A percentile compares a stretch with the other conserved stretches of the same genome.
Conservation (phyloP, 2,113 vertebrate genomes). For the Dicentrarchus labrax region DNA sequence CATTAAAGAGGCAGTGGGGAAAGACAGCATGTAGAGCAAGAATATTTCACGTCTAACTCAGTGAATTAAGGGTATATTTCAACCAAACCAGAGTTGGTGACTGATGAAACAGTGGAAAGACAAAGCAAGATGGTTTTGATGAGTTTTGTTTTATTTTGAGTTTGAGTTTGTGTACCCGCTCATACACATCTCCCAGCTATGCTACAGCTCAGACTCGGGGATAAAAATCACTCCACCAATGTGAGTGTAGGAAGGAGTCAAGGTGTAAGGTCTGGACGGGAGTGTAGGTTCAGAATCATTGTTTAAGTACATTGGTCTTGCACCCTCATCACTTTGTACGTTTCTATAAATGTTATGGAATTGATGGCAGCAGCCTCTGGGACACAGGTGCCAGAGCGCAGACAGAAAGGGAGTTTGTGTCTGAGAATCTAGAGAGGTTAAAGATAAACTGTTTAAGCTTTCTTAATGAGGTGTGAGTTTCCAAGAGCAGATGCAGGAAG, state of each 20-base stretch:
- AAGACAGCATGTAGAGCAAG: too few relatives aligned
- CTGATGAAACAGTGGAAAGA: too few relatives aligned
- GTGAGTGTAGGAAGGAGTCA: neutral
- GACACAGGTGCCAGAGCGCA: neutral
- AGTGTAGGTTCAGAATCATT: neutral
- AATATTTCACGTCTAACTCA: too few relatives aligned
- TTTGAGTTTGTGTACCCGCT: too few relatives aligned
- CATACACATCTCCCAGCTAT: too few relatives aligned
- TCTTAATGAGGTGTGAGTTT: slow-evolving; percentile 5
- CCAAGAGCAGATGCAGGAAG: neutral
- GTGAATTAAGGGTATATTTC: too few relatives aligned
- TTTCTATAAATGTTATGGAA: neutral
- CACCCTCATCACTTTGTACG: neutral
- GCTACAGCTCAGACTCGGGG: neutral
- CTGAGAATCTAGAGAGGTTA: neutral
- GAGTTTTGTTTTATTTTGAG: too few relatives aligned
- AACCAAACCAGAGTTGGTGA: too few relatives aligned
- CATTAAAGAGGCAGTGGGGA: too few relatives aligned
- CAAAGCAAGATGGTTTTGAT: too few relatives aligned
- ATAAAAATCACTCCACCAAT: neutral
- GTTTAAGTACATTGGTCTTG: neutral
- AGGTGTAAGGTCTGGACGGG: neutral
- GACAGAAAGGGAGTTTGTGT: neutral
- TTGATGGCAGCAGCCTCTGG: neutral
- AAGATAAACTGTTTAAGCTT: slow-evolving; percentile 4